Evolutionary conservation across 2,113 vertebrate species (phyloP).

Genomic region (Chitala chitala): DNA sequence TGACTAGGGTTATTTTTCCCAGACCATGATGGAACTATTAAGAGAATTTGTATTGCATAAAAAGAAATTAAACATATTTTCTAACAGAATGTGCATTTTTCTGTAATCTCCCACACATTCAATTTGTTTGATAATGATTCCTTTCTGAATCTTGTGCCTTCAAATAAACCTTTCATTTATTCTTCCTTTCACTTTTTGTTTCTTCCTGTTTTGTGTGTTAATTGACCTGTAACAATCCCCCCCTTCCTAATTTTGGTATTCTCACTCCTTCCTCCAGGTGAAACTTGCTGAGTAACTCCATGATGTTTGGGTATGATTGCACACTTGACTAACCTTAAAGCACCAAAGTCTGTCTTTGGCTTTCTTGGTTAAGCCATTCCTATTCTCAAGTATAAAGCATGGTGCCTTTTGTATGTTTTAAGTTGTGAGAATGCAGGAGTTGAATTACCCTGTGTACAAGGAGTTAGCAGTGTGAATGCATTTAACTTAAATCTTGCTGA

Average conservation of each 20-base stretch:
- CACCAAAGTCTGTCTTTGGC: too few relatives aligned
- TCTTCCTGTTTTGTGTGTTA: slow-evolving; percentile 15
- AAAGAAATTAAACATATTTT: slow-evolving; percentile 52
- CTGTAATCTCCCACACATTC: slow-evolving; percentile 11
- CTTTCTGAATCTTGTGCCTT: slow-evolving; percentile 39
- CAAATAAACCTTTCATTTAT: slow-evolving; percentile 43
- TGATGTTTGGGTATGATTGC: too few relatives aligned
- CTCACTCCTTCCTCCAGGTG: neutral
- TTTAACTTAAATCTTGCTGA: too few relatives aligned
- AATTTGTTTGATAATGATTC: slow-evolving; percentile 30
- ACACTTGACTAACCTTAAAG: too few relatives aligned
- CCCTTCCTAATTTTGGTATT: neutral
- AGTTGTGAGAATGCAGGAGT: too few relatives aligned
- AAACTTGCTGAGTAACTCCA: neutral
- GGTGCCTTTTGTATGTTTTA: too few relatives aligned
- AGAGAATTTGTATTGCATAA: slow-evolving; percentile 44
- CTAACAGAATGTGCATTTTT: slow-evolving; percentile 39
- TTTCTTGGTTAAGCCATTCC: too few relatives aligned
- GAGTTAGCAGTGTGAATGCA: too few relatives aligned
- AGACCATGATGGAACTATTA: slow-evolving; percentile 41
- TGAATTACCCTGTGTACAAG: too few relatives aligned
- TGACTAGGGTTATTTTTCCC: slow-evolving; percentile 42
- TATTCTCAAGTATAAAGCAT: too few relatives aligned
- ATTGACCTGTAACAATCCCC: neutral
- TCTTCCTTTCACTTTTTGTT: slow-evolving; percentile 31